Percentiles rank a stretch among this genome's conserved stretches.
Conservation (phyloP, 2,113 vertebrate species). For the Myrmecophaga tridactyla region DNA sequence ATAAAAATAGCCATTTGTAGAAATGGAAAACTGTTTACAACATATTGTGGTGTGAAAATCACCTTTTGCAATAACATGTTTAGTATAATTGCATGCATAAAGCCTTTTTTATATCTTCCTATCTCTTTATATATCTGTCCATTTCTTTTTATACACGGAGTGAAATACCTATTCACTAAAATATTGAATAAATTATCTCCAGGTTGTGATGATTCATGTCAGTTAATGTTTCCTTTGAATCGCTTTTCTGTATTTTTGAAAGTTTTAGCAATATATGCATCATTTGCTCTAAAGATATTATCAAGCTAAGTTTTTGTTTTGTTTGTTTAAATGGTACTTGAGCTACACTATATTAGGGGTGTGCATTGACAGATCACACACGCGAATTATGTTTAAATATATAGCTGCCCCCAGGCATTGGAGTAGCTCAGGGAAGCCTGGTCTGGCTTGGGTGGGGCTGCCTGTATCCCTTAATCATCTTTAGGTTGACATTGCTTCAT, state of each 20-base stretch:
- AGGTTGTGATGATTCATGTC: neutral
- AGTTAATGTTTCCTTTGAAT: neutral
- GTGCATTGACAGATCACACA: neutral
- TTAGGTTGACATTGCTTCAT: neutral
- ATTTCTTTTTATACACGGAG: neutral
- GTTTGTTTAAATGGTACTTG: neutral
- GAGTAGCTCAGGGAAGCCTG: fast-evolving
- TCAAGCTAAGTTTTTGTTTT: neutral
- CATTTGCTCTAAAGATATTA: neutral
- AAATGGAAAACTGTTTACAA: neutral
- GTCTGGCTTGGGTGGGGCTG: neutral
- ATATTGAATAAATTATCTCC: neutral
- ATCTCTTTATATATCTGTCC: neutral
- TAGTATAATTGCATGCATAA: neutral
- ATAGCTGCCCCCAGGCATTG: neutral
- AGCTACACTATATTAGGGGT: neutral
- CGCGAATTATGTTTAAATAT: neutral
- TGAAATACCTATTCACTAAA: neutral
- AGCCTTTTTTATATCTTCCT: neutral
- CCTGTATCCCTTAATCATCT: neutral
- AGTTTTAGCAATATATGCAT: neutral
- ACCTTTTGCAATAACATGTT: neutral
- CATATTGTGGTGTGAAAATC: neutral
- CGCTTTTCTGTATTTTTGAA: neutral
- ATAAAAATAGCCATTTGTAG: neutral